phyloP scores from a whole-genome alignment of 2,113 vertebrate genomes.

The Gallinago media region DNA sequence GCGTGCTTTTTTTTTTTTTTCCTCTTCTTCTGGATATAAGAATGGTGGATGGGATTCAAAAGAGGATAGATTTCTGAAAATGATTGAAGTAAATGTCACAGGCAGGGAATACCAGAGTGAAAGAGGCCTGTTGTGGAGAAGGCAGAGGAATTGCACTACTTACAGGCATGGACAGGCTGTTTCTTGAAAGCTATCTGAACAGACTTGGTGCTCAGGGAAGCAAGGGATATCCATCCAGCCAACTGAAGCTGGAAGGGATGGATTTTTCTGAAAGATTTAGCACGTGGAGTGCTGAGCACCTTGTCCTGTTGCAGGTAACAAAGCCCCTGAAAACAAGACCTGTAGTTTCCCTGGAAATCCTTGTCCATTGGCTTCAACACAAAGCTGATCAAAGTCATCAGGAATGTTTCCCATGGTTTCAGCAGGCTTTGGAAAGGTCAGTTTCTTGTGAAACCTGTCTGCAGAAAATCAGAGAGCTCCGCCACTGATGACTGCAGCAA shows the following conservation, averaged over 20 bases:
- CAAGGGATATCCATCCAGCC: neutral
- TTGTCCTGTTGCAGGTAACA: neutral
- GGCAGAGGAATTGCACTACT: neutral
- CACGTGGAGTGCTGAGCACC: neutral
- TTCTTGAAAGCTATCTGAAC: neutral
- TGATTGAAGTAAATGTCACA: neutral
- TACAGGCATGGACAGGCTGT: neutral
- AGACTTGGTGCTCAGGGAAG: neutral
- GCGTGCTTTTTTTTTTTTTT: neutral
- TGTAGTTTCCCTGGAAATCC: neutral
- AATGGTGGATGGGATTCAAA: neutral
- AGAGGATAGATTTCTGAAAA: neutral
- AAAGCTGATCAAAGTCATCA: neutral
- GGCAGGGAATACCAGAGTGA: neutral
- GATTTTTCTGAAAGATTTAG: neutral
- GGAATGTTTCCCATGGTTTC: neutral
- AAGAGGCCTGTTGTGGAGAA: neutral
- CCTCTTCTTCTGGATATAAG: neutral
- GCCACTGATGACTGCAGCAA: neutral
- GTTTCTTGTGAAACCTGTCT: neutral
- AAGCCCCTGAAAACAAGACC: neutral
- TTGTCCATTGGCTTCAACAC: neutral
- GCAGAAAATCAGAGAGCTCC: neutral
- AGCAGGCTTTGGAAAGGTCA: neutral
- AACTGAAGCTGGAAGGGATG: neutral